Percentiles rank a stretch among this genome's conserved stretches.
phyloP scores from a whole-genome alignment of 2,888 invertebrate genomes.

The Eilema griseolum region DNA sequence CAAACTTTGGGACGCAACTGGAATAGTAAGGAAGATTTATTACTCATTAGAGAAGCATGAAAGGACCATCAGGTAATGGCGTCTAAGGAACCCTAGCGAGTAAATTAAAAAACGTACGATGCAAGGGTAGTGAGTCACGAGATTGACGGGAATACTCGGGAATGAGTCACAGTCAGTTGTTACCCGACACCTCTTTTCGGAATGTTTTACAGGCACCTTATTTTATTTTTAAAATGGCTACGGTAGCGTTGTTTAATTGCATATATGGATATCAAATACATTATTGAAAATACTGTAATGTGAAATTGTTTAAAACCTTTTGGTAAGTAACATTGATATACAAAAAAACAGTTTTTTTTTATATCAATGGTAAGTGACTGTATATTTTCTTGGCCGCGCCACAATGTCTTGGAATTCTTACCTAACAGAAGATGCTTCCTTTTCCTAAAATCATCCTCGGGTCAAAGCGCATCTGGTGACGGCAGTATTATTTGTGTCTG shows the following conservation, averaged over 20 bases:
- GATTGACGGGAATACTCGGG: constrained; percentile 48
- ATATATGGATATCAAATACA: neutral
- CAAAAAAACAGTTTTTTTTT: too few species aligned
- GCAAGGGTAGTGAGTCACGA: constrained; percentile 45
- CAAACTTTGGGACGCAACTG: too few species aligned
- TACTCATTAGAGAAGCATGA: too few species aligned
- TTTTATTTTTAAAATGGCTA: neutral
- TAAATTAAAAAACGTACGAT: constrained; percentile 46
- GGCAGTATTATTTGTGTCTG: too few species aligned
- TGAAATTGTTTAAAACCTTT: too few species aligned
- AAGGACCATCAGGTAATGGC: constrained; percentile 27
- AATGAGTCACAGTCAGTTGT: constrained; percentile 35
- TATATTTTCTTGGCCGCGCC: too few species aligned
- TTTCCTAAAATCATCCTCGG: too few species aligned
- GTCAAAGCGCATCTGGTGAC: too few species aligned
- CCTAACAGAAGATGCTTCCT: too few species aligned
- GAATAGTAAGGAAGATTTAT: too few species aligned
- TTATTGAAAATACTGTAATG: neutral
- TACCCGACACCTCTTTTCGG: constrained; percentile 21
- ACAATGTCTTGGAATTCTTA: neutral
- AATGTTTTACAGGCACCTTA: neutral
- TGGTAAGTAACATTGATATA: too few species aligned
- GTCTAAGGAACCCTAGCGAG: constrained; percentile 38
- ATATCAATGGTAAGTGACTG: too few species aligned
- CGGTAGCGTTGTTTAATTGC: neutral